phyloP scores from a whole-genome alignment of 2,113 vertebrate genomes.

The Caloenas nicobarica region DNA sequence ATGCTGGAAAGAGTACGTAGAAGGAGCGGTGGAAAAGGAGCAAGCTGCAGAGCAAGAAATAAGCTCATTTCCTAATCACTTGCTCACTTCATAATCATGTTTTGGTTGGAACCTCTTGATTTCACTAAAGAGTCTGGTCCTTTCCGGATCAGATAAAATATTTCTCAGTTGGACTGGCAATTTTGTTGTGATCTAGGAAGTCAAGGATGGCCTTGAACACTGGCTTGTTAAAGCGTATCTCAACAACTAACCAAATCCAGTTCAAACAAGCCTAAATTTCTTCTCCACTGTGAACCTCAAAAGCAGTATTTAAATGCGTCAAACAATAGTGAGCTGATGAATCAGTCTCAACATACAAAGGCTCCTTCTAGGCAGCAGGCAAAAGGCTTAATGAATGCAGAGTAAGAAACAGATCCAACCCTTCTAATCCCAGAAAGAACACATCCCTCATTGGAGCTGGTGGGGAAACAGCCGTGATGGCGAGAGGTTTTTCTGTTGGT shows the following conservation, averaged over 20 bases:
- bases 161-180: neutral
- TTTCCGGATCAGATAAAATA: neutral
- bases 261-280: neutral
- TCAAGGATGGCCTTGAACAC: neutral
- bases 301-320: neutral
- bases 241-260: neutral
- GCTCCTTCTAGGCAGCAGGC: slow-evolving; percentile 15
- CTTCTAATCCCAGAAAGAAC: neutral
- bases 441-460: neutral
- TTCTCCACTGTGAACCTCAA: neutral
- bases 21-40: neutral
- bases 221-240: neutral
- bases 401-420: neutral
- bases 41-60: neutral
- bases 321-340: slow-evolving; percentile 32
- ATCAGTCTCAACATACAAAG: neutral
- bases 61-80: neutral
- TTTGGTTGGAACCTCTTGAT: neutral
- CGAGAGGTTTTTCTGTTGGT: neutral
- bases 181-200: neutral
- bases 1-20: neutral
- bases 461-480: neutral
- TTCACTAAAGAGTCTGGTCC: neutral
- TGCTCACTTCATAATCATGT: neutral
- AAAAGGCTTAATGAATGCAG: slow-evolving; percentile 5